A percentile compares a stretch with the other conserved stretches of the same genome.
phyloP scores from a whole-genome alignment of 92 coral and sea anemone species.

The Phenganax stokvisi region DNA sequence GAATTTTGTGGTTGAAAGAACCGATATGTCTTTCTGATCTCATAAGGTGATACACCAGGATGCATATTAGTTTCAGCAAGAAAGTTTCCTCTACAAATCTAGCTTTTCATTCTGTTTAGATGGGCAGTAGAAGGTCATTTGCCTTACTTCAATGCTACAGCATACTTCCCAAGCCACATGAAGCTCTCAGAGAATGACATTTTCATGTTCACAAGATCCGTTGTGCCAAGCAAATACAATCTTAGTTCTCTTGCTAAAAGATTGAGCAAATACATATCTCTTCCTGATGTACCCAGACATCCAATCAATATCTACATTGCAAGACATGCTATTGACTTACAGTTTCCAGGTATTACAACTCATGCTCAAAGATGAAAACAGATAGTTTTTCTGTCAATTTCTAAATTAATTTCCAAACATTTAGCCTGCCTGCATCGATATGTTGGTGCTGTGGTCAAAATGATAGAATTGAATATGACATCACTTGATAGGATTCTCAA shows the following conservation, averaged over 20 bases:
- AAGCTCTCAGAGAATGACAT: conserved; percentile 59
- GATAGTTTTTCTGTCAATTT: too few species aligned
- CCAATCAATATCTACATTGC: conserved; percentile 57
- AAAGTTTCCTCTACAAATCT: neutral
- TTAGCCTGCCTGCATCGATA: conserved; percentile 20
- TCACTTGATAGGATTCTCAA: conserved; percentile 3
- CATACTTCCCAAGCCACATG: conserved; percentile 79
- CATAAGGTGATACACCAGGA: conserved; percentile 52
- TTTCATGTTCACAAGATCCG: neutral
- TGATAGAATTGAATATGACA: neutral
- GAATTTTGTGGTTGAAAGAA: conserved; percentile 63
- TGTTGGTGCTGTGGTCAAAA: neutral
- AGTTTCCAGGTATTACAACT: conserved; percentile 65
- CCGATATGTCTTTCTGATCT: conserved; percentile 82
- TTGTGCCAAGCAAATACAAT: conserved; percentile 27
- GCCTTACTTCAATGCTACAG: conserved; percentile 60
- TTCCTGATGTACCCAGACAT: conserved; percentile 55
- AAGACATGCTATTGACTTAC: conserved; percentile 76
- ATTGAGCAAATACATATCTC: conserved; percentile 37
- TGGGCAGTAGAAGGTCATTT: conserved; percentile 80
- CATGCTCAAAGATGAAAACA: too few species aligned
- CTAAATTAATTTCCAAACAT: too few species aligned
- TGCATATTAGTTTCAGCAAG: neutral
- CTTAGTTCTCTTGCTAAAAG: conserved; percentile 14
- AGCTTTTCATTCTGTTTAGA: conserved; percentile 38